Evolutionary conservation across 2,888 invertebrate genomes (phyloP).

Genomic region (Blomia tropicalis): DNA sequence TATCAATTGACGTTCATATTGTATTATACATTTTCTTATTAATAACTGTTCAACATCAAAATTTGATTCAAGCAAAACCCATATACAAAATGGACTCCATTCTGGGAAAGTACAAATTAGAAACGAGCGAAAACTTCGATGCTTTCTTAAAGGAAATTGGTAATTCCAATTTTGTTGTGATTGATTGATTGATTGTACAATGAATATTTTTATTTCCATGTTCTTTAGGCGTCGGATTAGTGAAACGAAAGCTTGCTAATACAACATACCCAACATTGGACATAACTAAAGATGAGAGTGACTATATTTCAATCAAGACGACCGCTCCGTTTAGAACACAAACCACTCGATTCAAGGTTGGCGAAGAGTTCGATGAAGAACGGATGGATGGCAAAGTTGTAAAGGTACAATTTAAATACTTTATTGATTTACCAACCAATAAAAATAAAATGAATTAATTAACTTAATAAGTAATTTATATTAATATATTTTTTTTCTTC

Average conservation of each 20-base stretch:
- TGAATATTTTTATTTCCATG: neutral
- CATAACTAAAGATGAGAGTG: slow-evolving; percentile 50
- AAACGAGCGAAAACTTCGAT: slow-evolving; percentile 2
- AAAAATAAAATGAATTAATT: too few relatives aligned
- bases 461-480: too few relatives aligned
- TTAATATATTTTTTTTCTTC: too few relatives aligned
- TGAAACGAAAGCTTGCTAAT: slow-evolving; percentile 71
- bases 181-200: neutral
- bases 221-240: slow-evolving; percentile 58
- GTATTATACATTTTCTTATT: neutral
- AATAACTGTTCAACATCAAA: neutral
- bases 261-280: slow-evolving; percentile 68
- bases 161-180: neutral
- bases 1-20: neutral
- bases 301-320: slow-evolving; percentile 54
- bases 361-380: slow-evolving; percentile 73
- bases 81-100: neutral
- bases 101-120: neutral
- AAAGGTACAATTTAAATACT: slow-evolving; percentile 37
- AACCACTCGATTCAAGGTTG: slow-evolving; percentile 59
- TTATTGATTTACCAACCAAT: slow-evolving; percentile 35
- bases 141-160: slow-evolving; percentile 2
- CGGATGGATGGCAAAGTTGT: slow-evolving; percentile 78
- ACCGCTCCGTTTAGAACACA: slow-evolving; percentile 75
- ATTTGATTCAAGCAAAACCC: too few relatives aligned